A percentile compares a stretch with the other conserved stretches of the same genome.
These are phyloP conservation scores for Columba livia DNA, from an alignment of 2,113 vertebrate species.

Conservation along the genomic window DNA sequence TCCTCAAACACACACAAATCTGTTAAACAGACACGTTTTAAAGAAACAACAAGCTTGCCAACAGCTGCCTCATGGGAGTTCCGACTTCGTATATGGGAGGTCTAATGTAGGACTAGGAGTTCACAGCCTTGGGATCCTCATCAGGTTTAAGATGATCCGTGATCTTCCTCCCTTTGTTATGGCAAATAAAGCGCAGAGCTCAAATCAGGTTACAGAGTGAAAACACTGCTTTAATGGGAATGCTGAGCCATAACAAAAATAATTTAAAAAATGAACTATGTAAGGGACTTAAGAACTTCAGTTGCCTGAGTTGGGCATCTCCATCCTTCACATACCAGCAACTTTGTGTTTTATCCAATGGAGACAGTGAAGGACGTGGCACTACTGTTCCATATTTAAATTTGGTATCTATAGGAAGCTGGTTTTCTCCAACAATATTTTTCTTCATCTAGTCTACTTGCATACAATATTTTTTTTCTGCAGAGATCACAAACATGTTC, in stretches of 20 bases:
- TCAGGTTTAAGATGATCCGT: neutral
- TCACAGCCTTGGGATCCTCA: neutral
- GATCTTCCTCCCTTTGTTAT: neutral
- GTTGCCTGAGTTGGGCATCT: neutral
- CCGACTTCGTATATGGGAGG: neutral
- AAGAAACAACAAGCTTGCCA: neutral
- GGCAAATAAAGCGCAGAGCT: neutral
- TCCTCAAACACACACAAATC: neutral
- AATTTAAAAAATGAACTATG: neutral
- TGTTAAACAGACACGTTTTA: neutral
- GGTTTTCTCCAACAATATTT: neutral
- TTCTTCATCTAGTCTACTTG: neutral
- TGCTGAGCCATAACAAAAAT: neutral
- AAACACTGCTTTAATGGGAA: neutral
- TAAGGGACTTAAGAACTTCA: neutral
- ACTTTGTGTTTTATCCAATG: neutral
- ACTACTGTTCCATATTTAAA: neutral
- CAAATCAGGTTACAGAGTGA: neutral
- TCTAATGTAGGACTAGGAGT: neutral
- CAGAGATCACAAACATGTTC: neutral
- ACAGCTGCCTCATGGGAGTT: neutral
- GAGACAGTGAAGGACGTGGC: neutral
- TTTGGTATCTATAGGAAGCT: neutral
- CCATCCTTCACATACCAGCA: neutral
- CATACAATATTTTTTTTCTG: neutral